Evolutionary conservation across 2,113 vertebrate species (phyloP).

Genomic region (Ia io): DNA sequence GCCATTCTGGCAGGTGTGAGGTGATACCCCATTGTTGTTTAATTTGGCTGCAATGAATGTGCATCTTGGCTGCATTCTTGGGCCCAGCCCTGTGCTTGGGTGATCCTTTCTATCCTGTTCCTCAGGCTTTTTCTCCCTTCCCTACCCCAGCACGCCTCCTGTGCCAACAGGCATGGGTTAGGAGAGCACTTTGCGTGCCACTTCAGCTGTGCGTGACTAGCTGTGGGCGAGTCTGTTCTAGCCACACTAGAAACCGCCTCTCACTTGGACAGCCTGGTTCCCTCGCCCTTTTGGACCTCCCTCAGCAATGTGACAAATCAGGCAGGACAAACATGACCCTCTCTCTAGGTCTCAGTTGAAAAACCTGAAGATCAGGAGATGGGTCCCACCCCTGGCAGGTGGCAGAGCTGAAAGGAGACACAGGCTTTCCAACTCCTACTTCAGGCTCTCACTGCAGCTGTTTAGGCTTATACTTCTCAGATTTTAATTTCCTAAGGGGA

Average conservation of each 20-base stretch:
- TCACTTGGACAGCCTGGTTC: not conserved
- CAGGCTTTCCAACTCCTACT: not conserved
- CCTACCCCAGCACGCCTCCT: not conserved
- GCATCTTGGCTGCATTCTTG: not conserved
- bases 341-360: not conserved
- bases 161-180: not conserved
- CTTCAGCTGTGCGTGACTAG: not conserved
- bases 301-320: rapidly evolving
- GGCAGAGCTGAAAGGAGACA: not conserved
- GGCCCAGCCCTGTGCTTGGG: not conserved
- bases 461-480: not conserved
- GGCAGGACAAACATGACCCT: not conserved
- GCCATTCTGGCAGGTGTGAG: not conserved
- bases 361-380: not conserved
- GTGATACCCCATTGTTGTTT: not conserved
- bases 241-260: not conserved
- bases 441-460: not conserved
- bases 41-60: not conserved
- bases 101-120: not conserved
- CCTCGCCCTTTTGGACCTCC: not conserved
- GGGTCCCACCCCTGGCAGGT: no score
- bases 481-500: not conserved
- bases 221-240: not conserved
- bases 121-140: not conserved
- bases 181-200: not conserved